Percentiles rank a stretch among this genome's conserved stretches.
Conservation (phyloP, 1,140 invertebrate genomes). For the Megathymus violae region DNA sequence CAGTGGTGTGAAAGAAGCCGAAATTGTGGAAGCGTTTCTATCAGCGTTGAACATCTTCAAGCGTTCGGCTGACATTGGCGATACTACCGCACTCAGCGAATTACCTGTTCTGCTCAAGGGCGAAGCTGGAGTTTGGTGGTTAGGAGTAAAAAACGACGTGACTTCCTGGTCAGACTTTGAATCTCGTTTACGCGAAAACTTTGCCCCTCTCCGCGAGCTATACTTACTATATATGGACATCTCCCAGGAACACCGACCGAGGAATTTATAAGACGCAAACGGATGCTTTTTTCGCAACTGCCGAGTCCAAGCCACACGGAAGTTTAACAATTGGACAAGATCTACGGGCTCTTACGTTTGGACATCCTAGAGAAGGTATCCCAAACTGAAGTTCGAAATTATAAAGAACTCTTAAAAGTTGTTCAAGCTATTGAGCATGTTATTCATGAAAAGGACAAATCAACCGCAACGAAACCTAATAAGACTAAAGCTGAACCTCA, state of each 20-base stretch:
- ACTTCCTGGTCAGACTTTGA: slow-evolving; percentile 33
- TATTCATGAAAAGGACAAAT: not conserved
- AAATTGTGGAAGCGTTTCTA: slow-evolving; percentile 6
- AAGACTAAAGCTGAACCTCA: not conserved
- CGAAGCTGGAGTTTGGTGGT: slow-evolving; percentile 44
- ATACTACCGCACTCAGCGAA: not conserved
- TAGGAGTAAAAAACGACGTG: slow-evolving; percentile 36
- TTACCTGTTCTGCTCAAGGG: slow-evolving; percentile 4
- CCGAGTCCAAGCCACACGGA: slow-evolving; percentile 30
- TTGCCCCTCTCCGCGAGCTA: slow-evolving; percentile 38
- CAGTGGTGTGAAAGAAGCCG: not conserved
- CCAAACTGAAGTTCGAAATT: slow-evolving; percentile 16
- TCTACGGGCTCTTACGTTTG: slow-evolving; percentile 35
- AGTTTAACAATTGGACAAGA: slow-evolving; percentile 39
- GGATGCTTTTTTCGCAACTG: slow-evolving; percentile 37
- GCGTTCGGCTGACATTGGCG: not conserved
- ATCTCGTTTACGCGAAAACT: slow-evolving; percentile 34
- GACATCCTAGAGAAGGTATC: slow-evolving; percentile 34
- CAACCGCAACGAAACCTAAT: not conserved
- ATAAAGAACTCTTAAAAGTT: slow-evolving; percentile 24
- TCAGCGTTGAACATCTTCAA: not conserved
- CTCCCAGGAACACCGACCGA: slow-evolving; percentile 24
- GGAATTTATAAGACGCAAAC: slow-evolving; percentile 36
- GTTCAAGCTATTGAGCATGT: slow-evolving; percentile 16
- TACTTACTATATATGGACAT: slow-evolving; percentile 42